Percentiles rank a stretch among this genome's conserved stretches.
Conservation (phyloP, 2,888 invertebrate species). For the Nebria brevicollis region DNA sequence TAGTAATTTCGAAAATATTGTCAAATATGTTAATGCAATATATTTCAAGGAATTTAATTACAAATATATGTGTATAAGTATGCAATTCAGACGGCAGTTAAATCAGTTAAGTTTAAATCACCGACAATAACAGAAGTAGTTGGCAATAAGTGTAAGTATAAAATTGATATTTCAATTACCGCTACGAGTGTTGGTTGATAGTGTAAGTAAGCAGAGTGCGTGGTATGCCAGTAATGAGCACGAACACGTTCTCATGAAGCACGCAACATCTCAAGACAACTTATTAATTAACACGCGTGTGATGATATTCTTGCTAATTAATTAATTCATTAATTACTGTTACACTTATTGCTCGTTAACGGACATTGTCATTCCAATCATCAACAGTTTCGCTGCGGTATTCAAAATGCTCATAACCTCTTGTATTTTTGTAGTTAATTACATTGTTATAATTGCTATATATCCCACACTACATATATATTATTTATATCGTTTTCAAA, state of each 20-base stretch:
- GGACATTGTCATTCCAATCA: neutral
- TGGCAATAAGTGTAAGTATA: neutral
- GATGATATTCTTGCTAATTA: neutral
- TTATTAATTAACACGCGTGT: neutral
- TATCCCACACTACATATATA: no score
- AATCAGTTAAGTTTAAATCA: neutral
- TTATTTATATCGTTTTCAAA: no score
- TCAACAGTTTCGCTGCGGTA: neutral
- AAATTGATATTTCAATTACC: neutral
- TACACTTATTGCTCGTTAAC: neutral
- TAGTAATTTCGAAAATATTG: neutral
- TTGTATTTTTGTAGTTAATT: no score
- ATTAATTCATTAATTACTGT: neutral
- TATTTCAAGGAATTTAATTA: neutral
- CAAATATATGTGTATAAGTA: neutral
- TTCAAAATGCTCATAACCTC: neutral
- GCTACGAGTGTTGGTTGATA: neutral
- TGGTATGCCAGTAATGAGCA: neutral
- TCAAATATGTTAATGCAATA: neutral
- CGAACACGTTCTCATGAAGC: constrained; percentile 1
- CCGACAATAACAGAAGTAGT: neutral
- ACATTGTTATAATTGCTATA: no score
- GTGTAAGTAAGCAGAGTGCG: neutral
- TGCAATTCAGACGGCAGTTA: neutral
- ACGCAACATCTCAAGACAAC: neutral